These are phyloP conservation scores for Pseudochromis fuscus DNA, from an alignment of 2,797 vertebrate species.

Conservation along the genomic window DNA sequence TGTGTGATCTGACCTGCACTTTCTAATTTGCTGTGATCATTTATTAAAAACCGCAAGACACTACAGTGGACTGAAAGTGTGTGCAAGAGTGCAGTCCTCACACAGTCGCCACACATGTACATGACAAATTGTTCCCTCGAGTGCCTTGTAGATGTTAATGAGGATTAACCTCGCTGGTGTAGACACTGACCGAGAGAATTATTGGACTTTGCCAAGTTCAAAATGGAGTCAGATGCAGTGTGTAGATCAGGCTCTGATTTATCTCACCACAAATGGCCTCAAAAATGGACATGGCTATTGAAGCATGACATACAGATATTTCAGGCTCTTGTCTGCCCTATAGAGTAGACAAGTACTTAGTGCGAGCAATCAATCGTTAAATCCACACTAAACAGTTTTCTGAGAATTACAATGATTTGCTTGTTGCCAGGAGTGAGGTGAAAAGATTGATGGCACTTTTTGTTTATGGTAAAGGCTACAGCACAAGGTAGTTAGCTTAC, in stretches of 20 bases:
- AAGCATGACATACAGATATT: slow-evolving; percentile 49
- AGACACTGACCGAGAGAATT: slow-evolving; percentile 28
- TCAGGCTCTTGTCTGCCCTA: slow-evolving; percentile 47
- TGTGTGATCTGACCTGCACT: neutral
- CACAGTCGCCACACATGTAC: slow-evolving; percentile 28
- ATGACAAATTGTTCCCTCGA: slow-evolving; percentile 61
- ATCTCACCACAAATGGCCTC: slow-evolving; percentile 35
- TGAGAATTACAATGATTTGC: slow-evolving; percentile 6
- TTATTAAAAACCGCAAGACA: slow-evolving; percentile 29
- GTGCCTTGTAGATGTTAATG: slow-evolving; percentile 65
- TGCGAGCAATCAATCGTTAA: slow-evolving; percentile 48
- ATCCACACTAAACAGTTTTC: too few species aligned
- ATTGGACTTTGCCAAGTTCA: slow-evolving; percentile 20
- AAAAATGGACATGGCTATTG: slow-evolving; percentile 39
- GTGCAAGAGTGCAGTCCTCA: slow-evolving; percentile 12
- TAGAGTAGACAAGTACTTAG: slow-evolving; percentile 32
- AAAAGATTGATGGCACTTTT: too few species aligned
- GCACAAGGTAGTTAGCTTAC: too few species aligned
- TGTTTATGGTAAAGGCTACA: too few species aligned
- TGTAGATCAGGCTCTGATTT: slow-evolving; percentile 46
- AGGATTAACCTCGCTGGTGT: slow-evolving; percentile 64
- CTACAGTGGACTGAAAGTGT: slow-evolving; percentile 11
- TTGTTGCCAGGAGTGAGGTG: too few species aligned
- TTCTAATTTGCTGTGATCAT: slow-evolving; percentile 10
- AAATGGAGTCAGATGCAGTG: slow-evolving; percentile 34